These are phyloP conservation scores for Cyrtodaria siliqua DNA, from an alignment of 2,888 invertebrate species.

Conservation along the genomic window DNA sequence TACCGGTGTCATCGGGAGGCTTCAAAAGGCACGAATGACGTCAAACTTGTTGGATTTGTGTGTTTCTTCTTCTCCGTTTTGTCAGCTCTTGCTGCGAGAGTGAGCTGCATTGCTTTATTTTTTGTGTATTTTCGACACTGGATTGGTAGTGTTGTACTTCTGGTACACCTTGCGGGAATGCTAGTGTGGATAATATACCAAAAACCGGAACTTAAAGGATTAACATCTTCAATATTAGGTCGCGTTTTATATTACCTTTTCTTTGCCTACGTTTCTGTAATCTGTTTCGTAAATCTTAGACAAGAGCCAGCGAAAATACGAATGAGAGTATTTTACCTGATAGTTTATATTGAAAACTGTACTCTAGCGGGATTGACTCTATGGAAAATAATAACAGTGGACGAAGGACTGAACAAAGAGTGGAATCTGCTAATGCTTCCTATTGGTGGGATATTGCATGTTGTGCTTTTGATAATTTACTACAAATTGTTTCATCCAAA, in stretches of 20 bases:
- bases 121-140: slow-evolving; percentile 17
- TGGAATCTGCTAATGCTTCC: slow-evolving; percentile 29
- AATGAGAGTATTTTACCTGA: slow-evolving; percentile 30
- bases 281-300: slow-evolving; percentile 40
- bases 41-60: slow-evolving; percentile 17
- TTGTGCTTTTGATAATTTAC: slow-evolving; percentile 10
- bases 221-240: slow-evolving; percentile 4
- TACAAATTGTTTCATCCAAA: slow-evolving; percentile 31
- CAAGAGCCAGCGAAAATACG: slow-evolving; percentile 10
- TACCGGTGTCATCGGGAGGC: slow-evolving; percentile 37
- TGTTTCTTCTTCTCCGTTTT: slow-evolving; percentile 27
- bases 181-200: slow-evolving; percentile 36
- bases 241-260: slow-evolving; percentile 34
- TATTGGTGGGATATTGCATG: slow-evolving; percentile 25
- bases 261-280: slow-evolving; percentile 37
- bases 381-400: slow-evolving; percentile 3
- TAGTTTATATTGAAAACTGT: slow-evolving; percentile 35
- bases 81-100: slow-evolving; percentile 25
- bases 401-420: background rate
- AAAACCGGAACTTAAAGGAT: slow-evolving; percentile 34
- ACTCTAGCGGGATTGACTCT: slow-evolving; percentile 13
- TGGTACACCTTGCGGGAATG: slow-evolving; percentile 22
- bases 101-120: slow-evolving; percentile 26
- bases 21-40: slow-evolving; percentile 16
- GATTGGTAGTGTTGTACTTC: slow-evolving; percentile 18